Base-by-base conservation (phyloP, 2,797 vertebrate species). In the Gymnothorax javanicus region DNA sequence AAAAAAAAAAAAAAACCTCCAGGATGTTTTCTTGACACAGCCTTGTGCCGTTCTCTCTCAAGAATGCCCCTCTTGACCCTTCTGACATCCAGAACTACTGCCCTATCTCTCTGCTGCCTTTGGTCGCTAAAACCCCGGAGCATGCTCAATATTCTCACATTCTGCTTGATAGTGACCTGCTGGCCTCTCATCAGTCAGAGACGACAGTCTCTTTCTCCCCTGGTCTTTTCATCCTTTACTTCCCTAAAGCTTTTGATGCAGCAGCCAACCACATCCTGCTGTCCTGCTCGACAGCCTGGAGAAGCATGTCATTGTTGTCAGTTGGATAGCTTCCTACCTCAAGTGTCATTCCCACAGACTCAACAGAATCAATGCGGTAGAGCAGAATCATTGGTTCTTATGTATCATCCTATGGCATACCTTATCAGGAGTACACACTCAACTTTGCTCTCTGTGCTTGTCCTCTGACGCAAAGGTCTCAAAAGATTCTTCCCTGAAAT, bases 111-210 rank as follows among this genome's bases (percentile, higher is more conserved):
- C 64, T 73, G 3, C 69, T 75, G 25, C 52, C 25, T 67, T 85
- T 43, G n/a, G 33, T 85, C 1, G 23, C 54, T 85, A 56, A 71
- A 56, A 71, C 67, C n/a, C 67, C 56, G 11, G 20, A 71, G 52
- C 67, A 54, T 54, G 64, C 52, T 73, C 27, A 43, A 64, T 33
- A 20, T 33, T 85, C 84, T 56, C 60, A 20, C 50, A 71, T 54
- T 71, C 84, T 56, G 43, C 54, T 57, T n/a, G 43, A 54, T 58
- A 84, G 64, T 59, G 58, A 84, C 33, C 83, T 84, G 56, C 57
- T 27, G 57, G 82, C 33, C 58, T 58, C 82, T 9, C 56, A 84
- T 27, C 82, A 84, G 23, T 62, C 82, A 13, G 82, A 11, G 9
- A 9, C 23, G 23, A 6, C 4, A 9, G 64, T n/a, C 64, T 17